These are phyloP conservation scores for Plebejus melissa DNA, from an alignment of 2,888 invertebrate genomes.

Conservation along the genomic window DNA sequence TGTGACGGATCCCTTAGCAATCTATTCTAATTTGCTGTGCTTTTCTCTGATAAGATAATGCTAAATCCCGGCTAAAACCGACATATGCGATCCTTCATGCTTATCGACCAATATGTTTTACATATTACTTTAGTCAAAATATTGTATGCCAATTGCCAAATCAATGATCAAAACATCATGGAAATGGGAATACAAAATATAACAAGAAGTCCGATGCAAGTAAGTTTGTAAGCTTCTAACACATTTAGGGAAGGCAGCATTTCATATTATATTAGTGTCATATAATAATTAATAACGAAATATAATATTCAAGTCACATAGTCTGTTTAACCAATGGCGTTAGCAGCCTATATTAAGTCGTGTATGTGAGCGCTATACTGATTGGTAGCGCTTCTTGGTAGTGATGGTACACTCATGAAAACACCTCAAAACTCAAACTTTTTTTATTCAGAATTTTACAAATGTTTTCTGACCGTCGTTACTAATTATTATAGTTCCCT, in stretches of 20 bases:
- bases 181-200: no score
- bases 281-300: neutral
- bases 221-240: no score
- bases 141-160: no score
- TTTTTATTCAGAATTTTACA: no score
- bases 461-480: no score
- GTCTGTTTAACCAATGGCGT: constrained; percentile 32
- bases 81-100: constrained; percentile 19
- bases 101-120: constrained; percentile 21
- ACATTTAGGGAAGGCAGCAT: no score
- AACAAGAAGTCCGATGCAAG: no score
- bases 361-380: constrained; percentile 25
- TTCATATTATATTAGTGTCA: neutral
- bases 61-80: neutral
- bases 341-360: constrained; percentile 24
- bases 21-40: constrained; percentile 15
- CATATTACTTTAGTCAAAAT: neutral
- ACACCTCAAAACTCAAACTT: neutral
- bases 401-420: neutral
- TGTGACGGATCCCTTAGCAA: neutral
- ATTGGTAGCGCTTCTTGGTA: neutral
- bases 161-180: no score
- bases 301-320: constrained; percentile 30
- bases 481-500: no score
- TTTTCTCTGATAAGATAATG: constrained; percentile 17